Evolutionary conservation across 2,888 invertebrate genomes (phyloP).

Genomic region (Aphidius colemani): DNA sequence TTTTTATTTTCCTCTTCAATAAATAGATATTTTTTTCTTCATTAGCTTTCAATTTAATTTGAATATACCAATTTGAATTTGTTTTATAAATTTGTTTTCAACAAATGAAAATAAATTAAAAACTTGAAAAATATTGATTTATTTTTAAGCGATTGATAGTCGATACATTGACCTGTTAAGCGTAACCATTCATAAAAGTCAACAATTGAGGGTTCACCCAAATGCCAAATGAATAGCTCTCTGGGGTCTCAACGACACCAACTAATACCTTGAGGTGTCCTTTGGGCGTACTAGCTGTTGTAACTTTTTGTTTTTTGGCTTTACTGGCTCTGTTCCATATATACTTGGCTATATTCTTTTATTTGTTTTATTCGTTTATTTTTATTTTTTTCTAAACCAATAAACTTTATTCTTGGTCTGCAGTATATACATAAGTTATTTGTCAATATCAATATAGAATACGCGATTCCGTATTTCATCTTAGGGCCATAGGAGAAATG

Average conservation of each 20-base stretch:
- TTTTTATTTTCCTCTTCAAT: no score
- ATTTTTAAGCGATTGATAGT: constrained; percentile 7
- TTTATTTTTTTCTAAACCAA: no score
- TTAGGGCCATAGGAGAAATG: constrained; percentile 20
- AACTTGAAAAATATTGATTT: no score
- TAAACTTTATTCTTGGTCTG: constrained; percentile 4
- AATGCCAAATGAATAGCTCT: constrained; percentile 50
- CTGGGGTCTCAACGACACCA: constrained; percentile 45
- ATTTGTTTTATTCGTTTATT: neutral
- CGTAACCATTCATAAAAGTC: constrained; percentile 46
- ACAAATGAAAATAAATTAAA: no score
- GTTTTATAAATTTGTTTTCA: no score
- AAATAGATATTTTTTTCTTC: no score
- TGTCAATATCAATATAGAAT: constrained; percentile 47
- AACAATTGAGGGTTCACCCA: constrained; percentile 40
- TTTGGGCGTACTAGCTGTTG: constrained; percentile 6
- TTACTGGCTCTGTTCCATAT: no score
- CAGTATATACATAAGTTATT: constrained; percentile 24
- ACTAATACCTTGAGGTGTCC: constrained; percentile 43
- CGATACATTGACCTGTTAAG: constrained; percentile 32
- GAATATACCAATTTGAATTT: no score
- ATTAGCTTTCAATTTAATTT: no score
- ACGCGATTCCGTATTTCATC: constrained; percentile 32
- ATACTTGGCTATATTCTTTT: neutral
- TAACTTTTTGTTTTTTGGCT: neutral